phyloP scores from a whole-genome alignment of 2,888 invertebrate genomes.

The Biston betularia region DNA sequence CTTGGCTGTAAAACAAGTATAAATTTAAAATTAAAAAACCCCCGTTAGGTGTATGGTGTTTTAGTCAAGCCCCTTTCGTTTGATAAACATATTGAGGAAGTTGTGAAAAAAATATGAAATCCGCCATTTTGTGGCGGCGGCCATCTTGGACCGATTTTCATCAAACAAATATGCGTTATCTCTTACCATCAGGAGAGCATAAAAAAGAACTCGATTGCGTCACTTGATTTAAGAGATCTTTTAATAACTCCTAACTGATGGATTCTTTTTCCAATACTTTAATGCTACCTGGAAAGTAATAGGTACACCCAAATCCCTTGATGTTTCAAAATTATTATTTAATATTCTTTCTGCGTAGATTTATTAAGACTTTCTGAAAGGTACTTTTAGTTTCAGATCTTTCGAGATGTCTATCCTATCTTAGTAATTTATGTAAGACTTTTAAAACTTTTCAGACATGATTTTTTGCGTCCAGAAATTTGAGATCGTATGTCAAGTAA shows the following conservation, averaged over 20 bases:
- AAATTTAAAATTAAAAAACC: no score
- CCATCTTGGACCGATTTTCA: no score
- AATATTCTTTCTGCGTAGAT: conserved; percentile 2
- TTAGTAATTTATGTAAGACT: not conserved
- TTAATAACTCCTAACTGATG: not conserved
- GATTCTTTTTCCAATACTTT: not conserved
- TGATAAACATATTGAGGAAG: no score
- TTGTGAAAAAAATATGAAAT: no score
- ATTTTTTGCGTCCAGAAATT: not conserved
- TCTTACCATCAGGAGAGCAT: no score
- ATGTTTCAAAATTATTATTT: not conserved
- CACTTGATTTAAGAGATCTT: not conserved
- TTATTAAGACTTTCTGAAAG: not conserved
- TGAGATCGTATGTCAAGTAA: no score
- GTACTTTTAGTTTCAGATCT: not conserved
- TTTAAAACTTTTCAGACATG: conserved; percentile 4
- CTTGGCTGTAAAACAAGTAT: conserved; percentile 68
- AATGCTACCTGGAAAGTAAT: not conserved
- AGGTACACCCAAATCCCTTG: not conserved
- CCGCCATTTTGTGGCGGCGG: no score
- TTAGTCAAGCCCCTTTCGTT: no score
- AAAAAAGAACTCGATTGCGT: not conserved
- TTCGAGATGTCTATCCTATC: conserved; percentile 2
- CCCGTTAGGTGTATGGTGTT: no score
- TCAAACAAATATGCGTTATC: no score